Conservation (phyloP, 2,113 vertebrate genomes). For the Proterorhinus semilunaris region DNA sequence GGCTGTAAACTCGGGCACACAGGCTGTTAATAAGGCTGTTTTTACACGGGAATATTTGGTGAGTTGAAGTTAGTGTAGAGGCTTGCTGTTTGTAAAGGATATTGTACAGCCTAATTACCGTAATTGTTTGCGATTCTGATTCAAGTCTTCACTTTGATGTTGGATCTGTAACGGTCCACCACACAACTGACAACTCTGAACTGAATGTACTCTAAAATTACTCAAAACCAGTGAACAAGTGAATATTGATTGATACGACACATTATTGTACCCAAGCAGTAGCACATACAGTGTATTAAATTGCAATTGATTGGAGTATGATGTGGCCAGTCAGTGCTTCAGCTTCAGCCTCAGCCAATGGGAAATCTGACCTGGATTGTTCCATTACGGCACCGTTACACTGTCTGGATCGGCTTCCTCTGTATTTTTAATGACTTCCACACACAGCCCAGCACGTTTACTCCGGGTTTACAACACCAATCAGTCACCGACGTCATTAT, state of each 20-base stretch:
- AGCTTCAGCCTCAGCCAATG: constrained; percentile 11
- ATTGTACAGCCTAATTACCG: too few relatives aligned
- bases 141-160: too few relatives aligned
- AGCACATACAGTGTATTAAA: not conserved
- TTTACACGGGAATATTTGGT: not conserved
- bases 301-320: constrained; percentile 18
- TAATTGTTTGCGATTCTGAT: too few relatives aligned
- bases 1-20: constrained; percentile 8
- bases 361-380: constrained; percentile 69
- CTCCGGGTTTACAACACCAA: constrained; percentile 19
- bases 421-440: constrained; percentile 66
- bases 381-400: constrained; percentile 68
- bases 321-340: constrained; percentile 28
- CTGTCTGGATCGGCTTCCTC: constrained; percentile 53
- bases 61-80: not conserved
- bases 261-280: too few relatives aligned
- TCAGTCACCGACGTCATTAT: constrained; percentile 11
- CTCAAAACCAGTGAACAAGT: too few relatives aligned
- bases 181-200: too few relatives aligned
- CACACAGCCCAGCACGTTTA: constrained; percentile 28
- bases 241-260: too few relatives aligned
- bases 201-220: too few relatives aligned
- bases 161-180: too few relatives aligned
- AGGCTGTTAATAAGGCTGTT: not conserved
- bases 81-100: too few relatives aligned